Base-by-base conservation (phyloP, 2,113 vertebrate species). In the Chloropsis hardwickii region DNA sequence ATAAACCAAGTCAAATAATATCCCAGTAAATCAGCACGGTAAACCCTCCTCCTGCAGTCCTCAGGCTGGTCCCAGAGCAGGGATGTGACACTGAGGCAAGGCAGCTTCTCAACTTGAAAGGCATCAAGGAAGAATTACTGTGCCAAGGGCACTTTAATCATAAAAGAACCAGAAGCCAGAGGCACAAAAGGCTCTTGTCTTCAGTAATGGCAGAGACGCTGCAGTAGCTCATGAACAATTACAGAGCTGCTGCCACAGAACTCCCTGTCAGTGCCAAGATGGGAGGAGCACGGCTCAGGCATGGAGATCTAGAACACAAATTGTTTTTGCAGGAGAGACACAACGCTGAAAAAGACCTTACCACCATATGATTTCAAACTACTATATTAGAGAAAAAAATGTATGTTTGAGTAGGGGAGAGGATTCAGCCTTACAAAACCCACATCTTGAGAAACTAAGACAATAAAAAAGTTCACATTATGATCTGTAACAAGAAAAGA, bases 1-100 rank as follows among this genome's bases (percentile, higher is more conserved):
- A 74, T 78, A 95, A 96, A 88, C 51, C 51, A 77, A 95, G 64
- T 20, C 48, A 35, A 83, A 15, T 71, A 93, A 90, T 74, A 64
- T 37, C 62, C 39, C 56, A 93, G 64, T 60, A 95, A 94, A 91
- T 62, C 67, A 95, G 47, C 22, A 71, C 40, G 62, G 56, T 14
- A 83, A 88, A 78, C 29, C 23, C 72, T 83, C 64, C 71, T 78
- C 56, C 76, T 56, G 17, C 90, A 72, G 67, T 44, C 76, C 91
- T 74, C 47, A 64, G 62, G 56, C 67, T 74, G 71, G 39, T 44
- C 58, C 58, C 66, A 66, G 42, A 8, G 45, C 53, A 39, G 8
- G 18, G 12, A 69, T 54, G 64, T 24, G 76, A 88, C 67, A 65
- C 15, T 20, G 51, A 88, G 40, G 50, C 47, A 78, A 85, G n/a